Evolutionary conservation across 2,113 vertebrate species (phyloP).

Genomic region (Ageneiosus marmoratus): DNA sequence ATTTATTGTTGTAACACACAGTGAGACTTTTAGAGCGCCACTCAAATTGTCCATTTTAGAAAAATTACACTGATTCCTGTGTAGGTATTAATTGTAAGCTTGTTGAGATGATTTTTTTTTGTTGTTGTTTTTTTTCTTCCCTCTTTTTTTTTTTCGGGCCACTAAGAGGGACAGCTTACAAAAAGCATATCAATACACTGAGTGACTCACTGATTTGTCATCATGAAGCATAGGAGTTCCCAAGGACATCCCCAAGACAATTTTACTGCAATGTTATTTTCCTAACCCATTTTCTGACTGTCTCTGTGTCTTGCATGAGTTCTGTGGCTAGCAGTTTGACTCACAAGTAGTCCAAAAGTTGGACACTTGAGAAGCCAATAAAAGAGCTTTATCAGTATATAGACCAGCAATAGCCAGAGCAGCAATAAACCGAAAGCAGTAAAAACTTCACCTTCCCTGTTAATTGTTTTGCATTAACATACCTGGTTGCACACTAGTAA

Average conservation of each 20-base stretch:
- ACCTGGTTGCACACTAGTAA: not conserved
- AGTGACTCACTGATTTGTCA: slow-evolving; percentile 5
- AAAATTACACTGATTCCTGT: not conserved
- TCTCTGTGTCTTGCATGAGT: not conserved
- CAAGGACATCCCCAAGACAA: not conserved
- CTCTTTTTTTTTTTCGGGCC: not conserved
- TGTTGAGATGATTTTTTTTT: not conserved
- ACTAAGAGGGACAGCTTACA: slow-evolving; percentile 2
- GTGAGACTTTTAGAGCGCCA: not conserved
- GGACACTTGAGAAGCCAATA: not conserved
- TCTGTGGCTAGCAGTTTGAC: not conserved
- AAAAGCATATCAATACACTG: slow-evolving; percentile 18
- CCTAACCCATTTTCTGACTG: not conserved
- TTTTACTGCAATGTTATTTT: not conserved
- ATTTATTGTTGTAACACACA: not conserved
- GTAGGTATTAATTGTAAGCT: not conserved
- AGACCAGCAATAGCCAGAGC: not conserved
- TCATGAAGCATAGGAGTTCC: not conserved
- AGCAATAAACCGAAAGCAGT: not conserved
- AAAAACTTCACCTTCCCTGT: not conserved
- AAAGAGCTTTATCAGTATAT: not conserved
- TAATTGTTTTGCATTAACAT: not conserved
- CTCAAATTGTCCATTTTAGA: not conserved
- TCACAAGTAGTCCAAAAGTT: not conserved
- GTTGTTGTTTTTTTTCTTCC: too few species aligned